Conservation (phyloP, 2,113 vertebrate species). For the Gobius niger region DNA sequence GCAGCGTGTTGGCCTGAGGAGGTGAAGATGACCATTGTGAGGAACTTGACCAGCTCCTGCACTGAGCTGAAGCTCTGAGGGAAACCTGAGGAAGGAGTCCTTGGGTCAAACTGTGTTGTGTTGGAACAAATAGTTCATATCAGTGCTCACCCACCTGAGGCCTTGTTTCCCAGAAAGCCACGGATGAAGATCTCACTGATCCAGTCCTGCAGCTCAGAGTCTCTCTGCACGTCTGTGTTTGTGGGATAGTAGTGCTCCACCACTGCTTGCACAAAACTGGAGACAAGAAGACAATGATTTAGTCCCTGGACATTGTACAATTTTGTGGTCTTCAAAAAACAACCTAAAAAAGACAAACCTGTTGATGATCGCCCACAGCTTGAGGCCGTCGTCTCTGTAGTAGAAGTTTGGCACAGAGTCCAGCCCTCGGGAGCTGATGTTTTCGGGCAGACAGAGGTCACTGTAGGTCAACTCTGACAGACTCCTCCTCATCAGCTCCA, state of each 20-base stretch:
- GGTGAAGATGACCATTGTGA: conserved; percentile 59
- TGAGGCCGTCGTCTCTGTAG: conserved; percentile 33
- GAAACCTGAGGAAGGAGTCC: conserved; percentile 27
- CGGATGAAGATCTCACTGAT: conserved; percentile 74
- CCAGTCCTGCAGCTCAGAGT: conserved; percentile 78
- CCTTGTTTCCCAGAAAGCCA: conserved; percentile 65
- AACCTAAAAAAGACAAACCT: conserved; percentile 4
- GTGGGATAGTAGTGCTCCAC: conserved; percentile 46
- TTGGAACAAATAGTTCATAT: not conserved
- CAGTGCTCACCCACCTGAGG: conserved; percentile 11
- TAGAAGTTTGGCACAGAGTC: conserved; percentile 30
- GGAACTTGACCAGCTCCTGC: conserved; percentile 43
- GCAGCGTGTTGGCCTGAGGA: conserved; percentile 40
- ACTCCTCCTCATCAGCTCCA: not conserved
- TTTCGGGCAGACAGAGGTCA: conserved; percentile 17
- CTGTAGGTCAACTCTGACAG: conserved; percentile 9
- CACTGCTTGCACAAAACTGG: conserved; percentile 65
- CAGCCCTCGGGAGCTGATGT: conserved; percentile 26
- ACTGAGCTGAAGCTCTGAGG: conserved; percentile 33
- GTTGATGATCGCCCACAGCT: conserved; percentile 27
- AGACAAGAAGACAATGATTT: not conserved
- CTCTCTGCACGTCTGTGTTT: conserved; percentile 44
- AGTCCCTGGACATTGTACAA: too few relatives aligned
- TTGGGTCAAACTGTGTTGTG: not conserved
- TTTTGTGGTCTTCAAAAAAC: not conserved